phyloP scores from a whole-genome alignment of 2,113 vertebrate species.

The Charina bottae region DNA sequence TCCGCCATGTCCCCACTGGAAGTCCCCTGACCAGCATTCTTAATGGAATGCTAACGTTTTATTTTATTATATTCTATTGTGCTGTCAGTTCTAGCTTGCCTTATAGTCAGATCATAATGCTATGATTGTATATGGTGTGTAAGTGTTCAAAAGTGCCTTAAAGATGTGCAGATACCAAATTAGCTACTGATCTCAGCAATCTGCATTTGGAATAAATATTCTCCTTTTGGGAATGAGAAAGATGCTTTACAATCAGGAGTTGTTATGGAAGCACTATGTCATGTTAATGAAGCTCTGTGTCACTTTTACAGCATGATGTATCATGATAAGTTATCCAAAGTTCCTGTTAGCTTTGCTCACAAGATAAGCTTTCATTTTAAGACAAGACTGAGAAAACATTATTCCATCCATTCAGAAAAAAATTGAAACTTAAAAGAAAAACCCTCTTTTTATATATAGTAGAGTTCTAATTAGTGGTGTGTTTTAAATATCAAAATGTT shows the following conservation, averaged over 20 bases:
- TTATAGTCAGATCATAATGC: slow-evolving; percentile 66
- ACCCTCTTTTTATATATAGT: not conserved
- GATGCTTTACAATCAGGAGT: slow-evolving; percentile 66
- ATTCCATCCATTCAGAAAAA: slow-evolving; percentile 25
- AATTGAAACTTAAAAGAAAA: slow-evolving; percentile 6
- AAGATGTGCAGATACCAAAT: slow-evolving; percentile 69
- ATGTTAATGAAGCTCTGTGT: slow-evolving; percentile 67
- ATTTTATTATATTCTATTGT: slow-evolving; percentile 70
- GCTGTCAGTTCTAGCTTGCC: slow-evolving; percentile 73
- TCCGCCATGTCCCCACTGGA: no score
- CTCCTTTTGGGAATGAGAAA: slow-evolving; percentile 61
- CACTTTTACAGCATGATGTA: slow-evolving; percentile 64
- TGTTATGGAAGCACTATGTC: slow-evolving; percentile 67
- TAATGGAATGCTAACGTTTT: slow-evolving; percentile 46
- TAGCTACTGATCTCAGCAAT: slow-evolving; percentile 64
- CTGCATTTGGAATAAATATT: slow-evolving; percentile 72
- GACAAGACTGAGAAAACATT: slow-evolving; percentile 22
- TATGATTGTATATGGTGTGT: slow-evolving; percentile 67
- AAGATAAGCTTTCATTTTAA: slow-evolving; percentile 42
- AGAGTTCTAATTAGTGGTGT: not conserved
- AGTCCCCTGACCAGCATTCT: slow-evolving; percentile 20
- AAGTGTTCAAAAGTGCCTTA: slow-evolving; percentile 69
- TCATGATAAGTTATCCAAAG: slow-evolving; percentile 67
- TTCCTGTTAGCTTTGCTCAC: slow-evolving; percentile 62
- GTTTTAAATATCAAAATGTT: not conserved